These are phyloP conservation scores for Cyclophora punctaria DNA, from an alignment of 2,888 invertebrate genomes.

Conservation along the genomic window DNA sequence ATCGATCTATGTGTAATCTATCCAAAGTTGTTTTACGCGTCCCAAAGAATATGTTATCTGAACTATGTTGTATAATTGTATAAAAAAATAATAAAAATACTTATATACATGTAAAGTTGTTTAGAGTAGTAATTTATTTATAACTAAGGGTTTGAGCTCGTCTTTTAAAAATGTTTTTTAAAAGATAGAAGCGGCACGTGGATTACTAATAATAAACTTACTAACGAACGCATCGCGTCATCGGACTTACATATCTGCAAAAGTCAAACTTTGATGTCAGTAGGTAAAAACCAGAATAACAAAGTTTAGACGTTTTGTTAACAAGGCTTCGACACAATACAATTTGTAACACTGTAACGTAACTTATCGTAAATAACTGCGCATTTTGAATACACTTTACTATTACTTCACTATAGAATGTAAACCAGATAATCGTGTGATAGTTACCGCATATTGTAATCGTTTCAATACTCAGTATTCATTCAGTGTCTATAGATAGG, in stretches of 20 bases:
- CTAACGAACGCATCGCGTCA: conserved; percentile 31
- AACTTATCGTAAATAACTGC: too few relatives aligned
- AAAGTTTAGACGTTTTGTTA: conserved; percentile 66
- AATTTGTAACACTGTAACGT: too few relatives aligned
- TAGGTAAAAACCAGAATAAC: conserved; percentile 32
- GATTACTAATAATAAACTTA: conserved; percentile 44
- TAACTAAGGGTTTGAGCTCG: conserved; percentile 51
- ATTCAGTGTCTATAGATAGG: conserved; percentile 55
- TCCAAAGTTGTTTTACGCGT: conserved; percentile 68
- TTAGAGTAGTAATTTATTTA: conserved; percentile 71
- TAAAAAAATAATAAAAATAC: conserved; percentile 63
- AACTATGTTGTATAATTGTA: conserved; percentile 70
- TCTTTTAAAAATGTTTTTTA: conserved; percentile 68
- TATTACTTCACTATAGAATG: background rate
- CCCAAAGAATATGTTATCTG: conserved; percentile 71
- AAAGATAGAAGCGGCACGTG: conserved; percentile 55
- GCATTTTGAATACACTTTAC: too few relatives aligned
- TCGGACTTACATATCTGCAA: conserved; percentile 40
- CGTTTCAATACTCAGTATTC: conserved; percentile 50
- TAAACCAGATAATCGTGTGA: conserved; percentile 5
- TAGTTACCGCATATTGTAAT: conserved; percentile 22
- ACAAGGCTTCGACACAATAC: conserved; percentile 17
- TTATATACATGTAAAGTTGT: conserved; percentile 69
- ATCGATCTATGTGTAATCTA: conserved; percentile 33
- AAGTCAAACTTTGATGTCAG: conserved; percentile 64